Base-by-base conservation (phyloP, 2,113 vertebrate species). In the Ictalurus furcatus region DNA sequence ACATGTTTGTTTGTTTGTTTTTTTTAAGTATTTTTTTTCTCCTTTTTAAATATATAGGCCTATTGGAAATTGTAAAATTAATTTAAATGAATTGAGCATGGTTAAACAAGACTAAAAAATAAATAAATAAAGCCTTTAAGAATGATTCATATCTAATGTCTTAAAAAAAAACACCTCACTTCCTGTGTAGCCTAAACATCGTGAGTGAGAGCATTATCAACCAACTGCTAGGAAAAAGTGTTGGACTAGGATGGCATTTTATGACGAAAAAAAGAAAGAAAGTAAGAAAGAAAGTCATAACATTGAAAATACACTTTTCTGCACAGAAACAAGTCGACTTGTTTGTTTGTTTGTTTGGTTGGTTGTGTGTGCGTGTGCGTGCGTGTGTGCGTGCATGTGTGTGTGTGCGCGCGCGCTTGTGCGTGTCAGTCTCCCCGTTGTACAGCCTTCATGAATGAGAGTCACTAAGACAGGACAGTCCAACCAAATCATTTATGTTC, bases 401-500 rank as follows among this genome's bases (percentile, higher is more conserved):
- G 52, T 30, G 58, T 25, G 56, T 40, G 30, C 16, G 58, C 44
- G 80, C 37, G 81, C 23, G 56, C 61, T 19, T 37, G 19, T 37
- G 56, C 37, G 81, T 40, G 56, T 40, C 4, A 0, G 81, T 25
- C 4, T 84, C 81, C 13, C 21, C 52, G 58, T 56, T 56, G 14
- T 56, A 54, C 81, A 82, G 80, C 30, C 9, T 59, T 16, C 56
- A 52, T 79, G 76, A 82, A 37, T 82, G 21, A 40, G 59, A 84
- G 58, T 63, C 58, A 84, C 30, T 84, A 12, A 34, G 58, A 84
- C 58, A 63, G 58, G 81, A 84, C 34, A 7, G 34, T 84, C 58
- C 23, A 61, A 44, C 81, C 81, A 44, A 61, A 40, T 59, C 48
- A 88, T 88, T 81, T 52, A 80, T 82, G 48, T 82, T 52, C 25